These are phyloP conservation scores for Armadillidium nasatum DNA, from an alignment of 1,140 invertebrate species.

Conservation along the genomic window DNA sequence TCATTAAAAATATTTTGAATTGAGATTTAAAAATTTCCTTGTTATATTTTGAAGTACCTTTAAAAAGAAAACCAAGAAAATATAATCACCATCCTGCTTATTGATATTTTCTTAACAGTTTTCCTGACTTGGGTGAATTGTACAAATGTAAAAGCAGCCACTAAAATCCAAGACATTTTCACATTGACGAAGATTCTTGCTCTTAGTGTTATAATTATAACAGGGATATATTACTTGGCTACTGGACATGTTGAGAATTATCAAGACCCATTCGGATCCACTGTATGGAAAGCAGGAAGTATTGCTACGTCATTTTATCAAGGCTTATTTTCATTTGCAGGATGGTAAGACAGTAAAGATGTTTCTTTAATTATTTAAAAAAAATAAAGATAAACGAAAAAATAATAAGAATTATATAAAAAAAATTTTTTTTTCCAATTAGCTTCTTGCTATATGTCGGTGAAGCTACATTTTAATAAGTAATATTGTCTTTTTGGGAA, in stretches of 20 bases:
- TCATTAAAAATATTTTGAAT: too few relatives aligned
- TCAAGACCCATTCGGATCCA: slow-evolving; percentile 55
- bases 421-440: neutral
- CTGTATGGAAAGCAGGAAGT: slow-evolving; percentile 53
- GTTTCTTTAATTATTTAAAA: too few relatives aligned
- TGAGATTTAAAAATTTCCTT: too few relatives aligned
- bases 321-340: slow-evolving; percentile 64
- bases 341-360: slow-evolving; percentile 50
- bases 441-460: too few relatives aligned
- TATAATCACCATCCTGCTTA: too few relatives aligned
- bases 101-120: slow-evolving; percentile 55
- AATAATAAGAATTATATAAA: neutral
- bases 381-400: too few relatives aligned
- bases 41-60: too few relatives aligned
- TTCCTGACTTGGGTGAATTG: slow-evolving; percentile 91
- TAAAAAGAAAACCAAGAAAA: too few relatives aligned
- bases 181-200: slow-evolving; percentile 90
- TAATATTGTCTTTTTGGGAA: too few relatives aligned
- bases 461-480: too few relatives aligned
- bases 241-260: slow-evolving; percentile 56
- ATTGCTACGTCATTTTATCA: slow-evolving; percentile 62
- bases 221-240: slow-evolving; percentile 62
- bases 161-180: slow-evolving; percentile 86
- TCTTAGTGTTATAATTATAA: slow-evolving; percentile 76
- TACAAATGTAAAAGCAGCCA: slow-evolving; percentile 91